Evolutionary conservation across 2,888 invertebrate genomes (phyloP).

Genomic region (Monochamus alternatus): DNA sequence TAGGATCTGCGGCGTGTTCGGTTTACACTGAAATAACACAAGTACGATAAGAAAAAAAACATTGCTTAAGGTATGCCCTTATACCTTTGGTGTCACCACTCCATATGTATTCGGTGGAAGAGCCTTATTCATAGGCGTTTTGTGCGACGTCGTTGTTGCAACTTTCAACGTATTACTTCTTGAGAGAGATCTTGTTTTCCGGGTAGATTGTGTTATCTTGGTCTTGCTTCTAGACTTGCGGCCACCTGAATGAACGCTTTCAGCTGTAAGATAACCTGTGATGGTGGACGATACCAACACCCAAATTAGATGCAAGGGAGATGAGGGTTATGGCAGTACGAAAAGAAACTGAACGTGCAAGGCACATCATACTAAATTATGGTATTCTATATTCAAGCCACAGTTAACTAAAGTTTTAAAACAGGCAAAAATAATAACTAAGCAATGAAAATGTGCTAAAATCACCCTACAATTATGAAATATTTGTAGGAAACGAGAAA

Average conservation of each 20-base stretch:
- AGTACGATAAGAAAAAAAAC: constrained; percentile 12
- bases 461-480: too few species aligned
- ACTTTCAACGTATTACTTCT: constrained; percentile 43
- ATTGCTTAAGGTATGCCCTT: background rate
- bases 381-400: too few species aligned
- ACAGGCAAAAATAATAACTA: too few species aligned
- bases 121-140: constrained; percentile 53
- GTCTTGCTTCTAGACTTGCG: constrained; percentile 44
- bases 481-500: too few species aligned
- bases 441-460: too few species aligned
- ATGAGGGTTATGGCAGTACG: constrained; percentile 37
- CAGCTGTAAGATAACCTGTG: constrained; percentile 65
- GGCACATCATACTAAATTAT: constrained; percentile 1
- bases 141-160: background rate
- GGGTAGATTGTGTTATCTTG: constrained; percentile 30
- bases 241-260: constrained; percentile 57
- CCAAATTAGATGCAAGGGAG: constrained; percentile 42
- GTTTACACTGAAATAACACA: constrained; percentile 70
- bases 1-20: constrained; percentile 76
- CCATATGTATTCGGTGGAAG: constrained; percentile 54
- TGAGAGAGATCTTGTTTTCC: constrained; percentile 57
- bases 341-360: constrained; percentile 27
- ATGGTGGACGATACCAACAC: constrained; percentile 46
- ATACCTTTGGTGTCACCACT: constrained; percentile 65
- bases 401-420: too few species aligned